Base-by-base conservation (phyloP, 1,140 invertebrate species). In the Drosophila pectinifera region DNA sequence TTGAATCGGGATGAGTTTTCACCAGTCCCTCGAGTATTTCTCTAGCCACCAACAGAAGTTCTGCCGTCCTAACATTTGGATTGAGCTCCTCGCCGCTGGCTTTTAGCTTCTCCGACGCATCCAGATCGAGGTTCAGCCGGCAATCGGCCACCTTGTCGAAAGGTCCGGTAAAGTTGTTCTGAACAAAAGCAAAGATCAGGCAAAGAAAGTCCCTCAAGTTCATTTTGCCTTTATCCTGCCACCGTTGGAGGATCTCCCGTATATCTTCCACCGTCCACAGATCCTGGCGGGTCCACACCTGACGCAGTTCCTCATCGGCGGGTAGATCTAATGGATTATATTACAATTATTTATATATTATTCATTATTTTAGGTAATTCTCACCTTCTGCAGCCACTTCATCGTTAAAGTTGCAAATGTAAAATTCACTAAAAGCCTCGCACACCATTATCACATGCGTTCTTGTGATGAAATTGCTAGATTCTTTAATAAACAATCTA, bases 81-180 rank as follows among this genome's bases (percentile, higher is more conserved):
- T 94, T 94, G 20, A 96, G 93, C 73, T 95, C 94, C 74, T 95
- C 94, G 46, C 94, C 94, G 79, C 95, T 94, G 34, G 92, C 80
- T 39, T 93, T 92, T 4, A 95, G 92, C 20, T 76, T 53, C 18
- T 74, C 76, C 8, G 45, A 24, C 0, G 80, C 58, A 36, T 58
- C 46, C 5, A 38, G 38, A 0, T 53, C 18, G 3, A 85, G 13
- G 7, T 2, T 46, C 22, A 11, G 49, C 31, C 68, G 57, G 24
- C 73, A 80, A 1, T 58, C 53, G 13, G 38, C 45, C 5, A 79
- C 10, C 43, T 93, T 73, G 70, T 93, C 80, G 65, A 93, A 91
- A n/a, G 96, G 96, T 10, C 97, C 95, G 61, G 95, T 95, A 94
- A 96, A 98, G 92, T 98, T 98, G 38, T 93, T 93, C 92, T 97